Evolutionary conservation across 2,797 vertebrate genomes (phyloP), one percentile per base, ranked within the genome.

Genomic region (Helicolenus hilgendorfi): DNA sequence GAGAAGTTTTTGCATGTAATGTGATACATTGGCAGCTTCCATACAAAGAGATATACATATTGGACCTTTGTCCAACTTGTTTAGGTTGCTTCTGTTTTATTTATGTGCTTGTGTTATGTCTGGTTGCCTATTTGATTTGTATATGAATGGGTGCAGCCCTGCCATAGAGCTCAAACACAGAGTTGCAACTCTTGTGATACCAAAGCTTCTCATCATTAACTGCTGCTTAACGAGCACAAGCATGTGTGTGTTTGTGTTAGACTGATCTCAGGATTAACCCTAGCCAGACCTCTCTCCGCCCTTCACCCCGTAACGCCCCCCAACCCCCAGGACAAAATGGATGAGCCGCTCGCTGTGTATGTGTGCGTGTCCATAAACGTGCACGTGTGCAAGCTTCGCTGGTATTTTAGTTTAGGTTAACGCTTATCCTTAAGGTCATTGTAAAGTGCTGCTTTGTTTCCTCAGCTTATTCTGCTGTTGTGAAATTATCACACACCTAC

Each of bases 191-290:
- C 64, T 55, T 55, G 26, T 38, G 13, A 24, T 67, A 36, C 38
- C 29, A 82, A 76, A 77, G 86, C 80, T 83, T 64, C 29, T 83
- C 76, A 58, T 77, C 84, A 86, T 76, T 84, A 92, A 85, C 70
- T 41, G 68, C 82, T 89, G 82, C 85, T 92, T 92, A 92, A 85
- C 49, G 3, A 33, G 56, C 11, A 20, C 22, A 59, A 63, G 56
- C 2, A 27, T 58, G 62, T 84, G 58, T 74, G 77, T 72, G 67
- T 83, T 36, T 89, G 55, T 76, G 78, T 83, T 74, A 77, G 75
- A 82, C 85, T 91, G 91, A 91, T 87, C 87, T 91, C 84, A 49
- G 90, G 91, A 95, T 94, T 94, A 94, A 93, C 89, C 91, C 84
- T 45, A 6, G 68, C 65, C 65, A 78, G 90, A 87, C 87, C 79